Evolutionary conservation across 2,888 invertebrate species (phyloP).

Genomic region (Apantesis nais): DNA sequence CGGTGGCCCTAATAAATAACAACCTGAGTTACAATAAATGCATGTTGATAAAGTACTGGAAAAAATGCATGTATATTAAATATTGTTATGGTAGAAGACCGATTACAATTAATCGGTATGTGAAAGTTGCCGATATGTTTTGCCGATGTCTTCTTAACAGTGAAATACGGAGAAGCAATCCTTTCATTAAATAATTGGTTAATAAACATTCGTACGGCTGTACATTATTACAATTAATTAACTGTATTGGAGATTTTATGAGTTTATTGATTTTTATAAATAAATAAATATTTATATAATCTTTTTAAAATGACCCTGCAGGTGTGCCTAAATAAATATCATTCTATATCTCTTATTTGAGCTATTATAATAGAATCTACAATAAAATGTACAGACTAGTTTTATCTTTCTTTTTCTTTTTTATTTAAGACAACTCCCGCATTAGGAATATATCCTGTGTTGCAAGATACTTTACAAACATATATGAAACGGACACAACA

Average conservation of each 20-base stretch:
- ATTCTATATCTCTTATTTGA: too few relatives aligned
- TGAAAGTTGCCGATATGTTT: constrained; percentile 60
- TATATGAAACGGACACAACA: too few relatives aligned
- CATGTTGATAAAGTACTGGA: constrained; percentile 61
- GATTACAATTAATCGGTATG: constrained; percentile 67
- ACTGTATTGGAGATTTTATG: constrained; percentile 34
- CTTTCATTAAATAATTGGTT: constrained; percentile 53
- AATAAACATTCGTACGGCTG: constrained; percentile 42
- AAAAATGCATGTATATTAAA: constrained; percentile 70
- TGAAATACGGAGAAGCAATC: constrained; percentile 50
- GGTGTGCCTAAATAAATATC: too few relatives aligned
- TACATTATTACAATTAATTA: constrained; percentile 43
- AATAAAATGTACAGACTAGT: too few relatives aligned
- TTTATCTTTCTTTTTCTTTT: too few relatives aligned
- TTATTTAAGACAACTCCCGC: too few relatives aligned
- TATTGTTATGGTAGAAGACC: constrained; percentile 68
- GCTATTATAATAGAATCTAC: too few relatives aligned
- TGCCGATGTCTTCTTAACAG: constrained; percentile 53
- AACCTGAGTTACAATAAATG: constrained; percentile 69
- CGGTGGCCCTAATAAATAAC: constrained; percentile 79
- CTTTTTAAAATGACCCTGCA: too few relatives aligned
- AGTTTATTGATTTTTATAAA: constrained; percentile 26
- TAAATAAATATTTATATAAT: constrained; percentile 9
- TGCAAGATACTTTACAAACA: too few relatives aligned
- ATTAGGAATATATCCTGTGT: too few relatives aligned